Percentiles rank a stretch among this genome's conserved stretches.
These are phyloP conservation scores for Urocynchramus pylzowi DNA, from an alignment of 2,113 vertebrate species.

Conservation along the genomic window DNA sequence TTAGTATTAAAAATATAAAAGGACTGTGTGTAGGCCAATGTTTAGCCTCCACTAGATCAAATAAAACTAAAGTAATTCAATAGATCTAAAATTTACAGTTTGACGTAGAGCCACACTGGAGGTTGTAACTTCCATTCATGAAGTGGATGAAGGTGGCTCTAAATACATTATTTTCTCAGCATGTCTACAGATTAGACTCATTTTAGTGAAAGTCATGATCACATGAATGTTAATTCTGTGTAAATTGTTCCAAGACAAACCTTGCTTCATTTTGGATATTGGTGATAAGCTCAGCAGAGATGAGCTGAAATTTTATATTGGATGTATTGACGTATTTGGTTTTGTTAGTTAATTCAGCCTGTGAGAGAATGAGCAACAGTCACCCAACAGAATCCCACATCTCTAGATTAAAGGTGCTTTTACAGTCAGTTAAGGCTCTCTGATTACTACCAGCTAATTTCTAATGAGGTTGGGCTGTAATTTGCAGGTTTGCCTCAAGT, in stretches of 20 bases:
- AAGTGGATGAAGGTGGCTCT: not conserved
- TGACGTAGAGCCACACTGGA: not conserved
- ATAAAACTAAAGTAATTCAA: not conserved
- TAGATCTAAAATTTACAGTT: not conserved
- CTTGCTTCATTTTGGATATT: not conserved
- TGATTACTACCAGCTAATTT: constrained; percentile 53
- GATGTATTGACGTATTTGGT: not conserved
- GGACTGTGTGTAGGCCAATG: not conserved
- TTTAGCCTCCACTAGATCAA: not conserved
- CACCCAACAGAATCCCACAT: constrained; percentile 15
- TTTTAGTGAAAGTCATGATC: not conserved
- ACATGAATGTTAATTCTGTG: not conserved
- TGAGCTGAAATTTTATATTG: not conserved
- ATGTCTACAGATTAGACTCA: not conserved
- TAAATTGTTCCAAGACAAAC: constrained; percentile 5
- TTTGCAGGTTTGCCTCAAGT: constrained; percentile 59
- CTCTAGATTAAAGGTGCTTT: constrained; percentile 34
- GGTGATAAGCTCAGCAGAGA: not conserved
- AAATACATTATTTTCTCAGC: not conserved
- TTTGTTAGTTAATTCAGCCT: not conserved
- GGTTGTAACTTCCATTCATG: not conserved
- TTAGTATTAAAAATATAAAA: not conserved
- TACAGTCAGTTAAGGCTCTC: constrained; percentile 2
- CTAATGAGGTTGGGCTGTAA: constrained; percentile 46
- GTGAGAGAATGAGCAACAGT: not conserved